Base-by-base conservation (phyloP, 2,888 invertebrate genomes). In the Crematogaster levior region DNA sequence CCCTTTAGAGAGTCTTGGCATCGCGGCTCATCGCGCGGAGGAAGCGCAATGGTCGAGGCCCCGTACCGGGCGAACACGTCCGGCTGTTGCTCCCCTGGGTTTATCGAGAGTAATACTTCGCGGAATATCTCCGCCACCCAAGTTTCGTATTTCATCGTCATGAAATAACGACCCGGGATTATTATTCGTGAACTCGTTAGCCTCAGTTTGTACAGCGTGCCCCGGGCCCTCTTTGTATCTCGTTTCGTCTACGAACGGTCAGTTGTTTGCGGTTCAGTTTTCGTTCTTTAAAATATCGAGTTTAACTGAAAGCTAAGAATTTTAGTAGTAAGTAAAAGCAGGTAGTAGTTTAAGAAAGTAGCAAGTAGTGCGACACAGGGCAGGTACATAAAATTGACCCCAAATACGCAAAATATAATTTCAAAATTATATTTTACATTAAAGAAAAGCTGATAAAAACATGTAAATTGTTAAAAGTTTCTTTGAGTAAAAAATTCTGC, bases 41-140 rank as follows among this genome's bases (percentile, higher is more conserved):
- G 77, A 82, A 58, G 63, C 56, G 51, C 66, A 51, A 63, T 30
- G 51, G 46, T 58, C 48, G 12, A 46, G 56, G 40, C 74, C 56
- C 63, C 30, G 51, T 51, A 48, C 51, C 68, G 18, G 40, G 46
- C 51, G 75, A 65, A 40, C 61, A 56, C 66, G 34, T 46, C 34
- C 58, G 63, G 65, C 85, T 80, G 68, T 53, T 87, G 80, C 72
- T 84, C 70, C 81, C 68, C 66, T n/a, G 70, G 34, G 30, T 63
- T 56, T 53, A 58, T 53, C 61, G 61, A 24, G 65, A 79, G 43
- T 56, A 70, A 79, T 79, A 34, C 70, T 27, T 30, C 70, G 56
- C 24, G 34, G 77, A 70, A 79, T 56, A 77, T 68, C 40, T 18
- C 40, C 30, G 77, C 70, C 70, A 56, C 56, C 70, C 77, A 56